These are phyloP conservation scores for Vidua macroura DNA, from an alignment of 2,113 vertebrate genomes.

Conservation along the genomic window DNA sequence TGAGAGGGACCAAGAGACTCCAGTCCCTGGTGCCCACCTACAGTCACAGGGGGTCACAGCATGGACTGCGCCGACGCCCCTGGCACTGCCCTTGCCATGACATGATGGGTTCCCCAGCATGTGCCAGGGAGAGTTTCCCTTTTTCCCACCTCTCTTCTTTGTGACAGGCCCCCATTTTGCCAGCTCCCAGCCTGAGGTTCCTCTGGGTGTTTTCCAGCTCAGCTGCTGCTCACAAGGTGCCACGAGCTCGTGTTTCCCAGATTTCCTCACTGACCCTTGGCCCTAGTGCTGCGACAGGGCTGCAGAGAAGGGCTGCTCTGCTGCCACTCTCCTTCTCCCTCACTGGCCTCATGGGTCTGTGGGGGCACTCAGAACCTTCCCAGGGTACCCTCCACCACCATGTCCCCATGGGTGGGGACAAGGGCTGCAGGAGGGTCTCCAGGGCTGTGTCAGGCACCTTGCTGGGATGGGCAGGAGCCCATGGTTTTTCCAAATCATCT, in stretches of 20 bases:
- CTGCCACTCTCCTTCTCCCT: neutral
- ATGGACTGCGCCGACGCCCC: neutral
- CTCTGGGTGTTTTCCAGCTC: neutral
- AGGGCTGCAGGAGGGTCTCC: neutral
- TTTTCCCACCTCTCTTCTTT: neutral
- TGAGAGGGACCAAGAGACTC: neutral
- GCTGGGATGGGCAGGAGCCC: neutral
- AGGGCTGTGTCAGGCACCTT: neutral
- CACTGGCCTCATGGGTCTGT: fast-evolving
- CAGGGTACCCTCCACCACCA: neutral
- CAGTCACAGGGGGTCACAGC: neutral
- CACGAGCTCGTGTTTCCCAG: fast-evolving
- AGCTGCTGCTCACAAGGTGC: neutral
- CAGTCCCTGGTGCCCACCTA: no score
- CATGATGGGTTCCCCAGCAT: fast-evolving
- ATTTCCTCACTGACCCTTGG: fast-evolving
- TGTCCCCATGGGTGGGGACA: neutral
- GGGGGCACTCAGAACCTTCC: neutral
- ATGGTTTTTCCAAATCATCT: neutral
- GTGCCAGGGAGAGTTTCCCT: neutral
- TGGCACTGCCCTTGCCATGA: neutral
- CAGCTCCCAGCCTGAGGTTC: neutral
- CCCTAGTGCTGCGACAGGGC: neutral
- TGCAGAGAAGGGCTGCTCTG: neutral
- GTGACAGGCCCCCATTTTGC: neutral